Base-by-base conservation (phyloP, 2,888 invertebrate species). In the Eupithecia centaureata region DNA sequence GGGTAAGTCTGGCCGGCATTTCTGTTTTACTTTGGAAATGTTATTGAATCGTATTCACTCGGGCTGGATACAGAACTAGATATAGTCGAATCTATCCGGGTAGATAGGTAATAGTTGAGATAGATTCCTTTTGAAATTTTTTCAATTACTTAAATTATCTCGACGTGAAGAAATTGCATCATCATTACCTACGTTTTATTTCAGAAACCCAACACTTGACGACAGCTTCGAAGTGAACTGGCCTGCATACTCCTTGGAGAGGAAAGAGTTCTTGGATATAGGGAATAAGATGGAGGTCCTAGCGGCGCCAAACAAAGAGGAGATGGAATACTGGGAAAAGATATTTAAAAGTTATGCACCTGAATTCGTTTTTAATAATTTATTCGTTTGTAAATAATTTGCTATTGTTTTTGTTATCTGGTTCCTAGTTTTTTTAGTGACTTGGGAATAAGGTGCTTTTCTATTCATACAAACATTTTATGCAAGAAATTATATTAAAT, bases 121-220 rank as follows among this genome's bases (percentile, higher is more conserved):
- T n/a, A n/a, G n/a, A n/a, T n/a, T n/a, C n/a, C n/a, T n/a, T n/a
- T n/a, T n/a, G n/a, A n/a, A n/a, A n/a, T n/a, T n/a, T n/a, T n/a
- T n/a, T 15, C n/a, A 5, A 38, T 38, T 5, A 38, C n/a, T 38
- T 15, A 0, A 5, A 38, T 38, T 1, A 38, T 38, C n/a, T 18
- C 8, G 8, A 2, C 2, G 38, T 38, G n/a, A 38, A 4, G 2
- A 38, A 38, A 38, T 5, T 38, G 38, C n/a, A n/a, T 18, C 38
- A n/a, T 18, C 33, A n/a, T 38, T 35, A n/a, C n/a, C n/a, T n/a
- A n/a, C n/a, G n/a, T n/a, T 56, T n/a, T n/a, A n/a, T 61, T 81
- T 81, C 73, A 88, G 88, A 3, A 79, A 89, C 66, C 88, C 87
- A 3, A 88, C 88, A 2, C 86, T 86, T 5, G 83, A 86, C 64